Conservation (phyloP, 2,113 vertebrate species). For the Vombatus ursinus region DNA sequence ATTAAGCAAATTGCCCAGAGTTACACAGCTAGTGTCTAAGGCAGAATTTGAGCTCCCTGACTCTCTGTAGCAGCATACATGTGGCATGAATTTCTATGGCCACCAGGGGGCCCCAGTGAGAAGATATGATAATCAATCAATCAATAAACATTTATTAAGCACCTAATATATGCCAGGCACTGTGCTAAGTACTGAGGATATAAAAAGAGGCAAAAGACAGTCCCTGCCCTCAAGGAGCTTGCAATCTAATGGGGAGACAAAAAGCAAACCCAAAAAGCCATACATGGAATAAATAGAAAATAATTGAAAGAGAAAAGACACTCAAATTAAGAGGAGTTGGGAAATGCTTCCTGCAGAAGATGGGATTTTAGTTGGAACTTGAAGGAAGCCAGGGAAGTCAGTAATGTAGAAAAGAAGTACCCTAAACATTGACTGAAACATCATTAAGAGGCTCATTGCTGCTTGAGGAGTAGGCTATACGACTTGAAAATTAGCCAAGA, state of each 20-base stretch:
- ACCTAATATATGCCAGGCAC: too few relatives aligned
- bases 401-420: not conserved
- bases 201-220: too few relatives aligned
- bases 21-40: not conserved
- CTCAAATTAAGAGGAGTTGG: not conserved
- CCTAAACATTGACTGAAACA: not conserved
- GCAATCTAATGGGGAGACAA: not conserved
- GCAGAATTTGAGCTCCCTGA: not conserved
- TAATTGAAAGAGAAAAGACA: not conserved
- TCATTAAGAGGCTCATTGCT: not conserved
- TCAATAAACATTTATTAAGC: too few relatives aligned
- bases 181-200: too few relatives aligned
- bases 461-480: not conserved
- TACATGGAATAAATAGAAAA: not conserved
- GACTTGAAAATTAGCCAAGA: not conserved
- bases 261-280: not conserved
- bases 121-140: too few relatives aligned
- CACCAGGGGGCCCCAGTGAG: too few relatives aligned
- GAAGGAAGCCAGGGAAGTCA: not conserved
- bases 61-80: too few relatives aligned
- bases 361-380: not conserved
- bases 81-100: too few relatives aligned
- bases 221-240: not conserved
- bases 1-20: too few relatives aligned
- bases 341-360: not conserved